Conservation (phyloP, 1,140 invertebrate genomes). For the Piezodorus guildinii region DNA sequence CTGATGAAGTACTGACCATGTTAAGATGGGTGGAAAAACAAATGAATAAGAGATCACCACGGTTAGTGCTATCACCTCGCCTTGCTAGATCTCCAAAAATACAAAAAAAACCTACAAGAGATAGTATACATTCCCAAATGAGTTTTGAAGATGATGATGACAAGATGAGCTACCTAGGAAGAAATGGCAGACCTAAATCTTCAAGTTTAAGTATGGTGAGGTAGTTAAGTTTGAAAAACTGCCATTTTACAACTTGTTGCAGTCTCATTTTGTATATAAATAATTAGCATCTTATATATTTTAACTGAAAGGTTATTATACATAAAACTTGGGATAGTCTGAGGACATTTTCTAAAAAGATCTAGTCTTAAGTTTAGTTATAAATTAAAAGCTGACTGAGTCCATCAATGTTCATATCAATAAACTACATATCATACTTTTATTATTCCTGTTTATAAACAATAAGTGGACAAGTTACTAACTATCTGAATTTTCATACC, state of each 20-base stretch:
- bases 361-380: no score
- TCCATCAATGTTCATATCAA: no score
- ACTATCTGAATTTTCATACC: no score
- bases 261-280: neutral
- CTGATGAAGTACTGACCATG: constrained; percentile 78
- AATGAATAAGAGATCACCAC: constrained; percentile 58
- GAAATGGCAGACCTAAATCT: constrained; percentile 2
- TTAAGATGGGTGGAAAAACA: constrained; percentile 80
- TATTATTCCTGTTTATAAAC: no score
- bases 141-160: constrained; percentile 30
- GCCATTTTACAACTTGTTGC: no score
- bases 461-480: no score
- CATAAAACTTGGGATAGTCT: no score
- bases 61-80: constrained; percentile 29
- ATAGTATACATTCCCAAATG: constrained; percentile 30
- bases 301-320: neutral
- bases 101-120: constrained; percentile 19
- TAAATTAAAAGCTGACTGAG: no score
- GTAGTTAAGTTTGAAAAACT: neutral
- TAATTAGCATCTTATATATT: neutral
- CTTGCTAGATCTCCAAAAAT: constrained; percentile 23
- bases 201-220: neutral
- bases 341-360: no score
- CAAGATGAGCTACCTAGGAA: neutral
- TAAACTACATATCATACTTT: no score